These are phyloP conservation scores for Thymelicus sylvestris DNA, from an alignment of 2,888 invertebrate genomes.

Conservation along the genomic window DNA sequence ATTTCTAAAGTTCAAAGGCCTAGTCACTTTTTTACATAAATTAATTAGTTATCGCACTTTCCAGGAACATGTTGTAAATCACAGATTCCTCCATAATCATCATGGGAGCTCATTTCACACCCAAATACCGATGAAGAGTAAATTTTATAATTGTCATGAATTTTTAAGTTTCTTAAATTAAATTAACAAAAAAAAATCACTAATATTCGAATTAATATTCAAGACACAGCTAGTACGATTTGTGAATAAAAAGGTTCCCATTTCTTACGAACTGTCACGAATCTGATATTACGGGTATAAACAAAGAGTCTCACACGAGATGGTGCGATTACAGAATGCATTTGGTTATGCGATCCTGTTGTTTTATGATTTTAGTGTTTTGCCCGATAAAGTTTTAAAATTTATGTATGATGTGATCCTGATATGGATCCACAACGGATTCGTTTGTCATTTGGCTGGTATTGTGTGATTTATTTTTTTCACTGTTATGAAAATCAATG, in stretches of 20 bases:
- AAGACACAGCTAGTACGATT: constrained; percentile 14
- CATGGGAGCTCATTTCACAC: too few relatives aligned
- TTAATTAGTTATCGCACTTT: too few relatives aligned
- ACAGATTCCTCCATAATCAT: too few relatives aligned
- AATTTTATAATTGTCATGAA: background rate
- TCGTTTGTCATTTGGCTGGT: background rate
- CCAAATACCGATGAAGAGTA: too few relatives aligned
- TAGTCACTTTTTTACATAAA: too few relatives aligned
- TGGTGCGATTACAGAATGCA: constrained; percentile 52
- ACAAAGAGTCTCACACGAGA: constrained; percentile 53
- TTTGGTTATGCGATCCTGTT: constrained; percentile 54
- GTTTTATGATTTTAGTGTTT: constrained; percentile 57
- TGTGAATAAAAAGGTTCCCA: constrained; percentile 7
- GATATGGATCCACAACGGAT: constrained; percentile 52
- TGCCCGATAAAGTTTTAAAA: constrained; percentile 53
- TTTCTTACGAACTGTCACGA: constrained; percentile 37
- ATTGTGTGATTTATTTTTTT: background rate
- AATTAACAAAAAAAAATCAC: constrained; percentile 1
- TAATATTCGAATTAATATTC: constrained; percentile 8
- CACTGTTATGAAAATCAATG: too few relatives aligned
- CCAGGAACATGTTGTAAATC: too few relatives aligned
- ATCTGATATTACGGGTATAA: constrained; percentile 50
- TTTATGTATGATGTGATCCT: constrained; percentile 61
- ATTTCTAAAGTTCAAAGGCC: too few relatives aligned
- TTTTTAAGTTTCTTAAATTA: background rate